A percentile compares a stretch with the other conserved stretches of the same genome.
Evolutionary conservation across 2,113 vertebrate species (phyloP).

Genomic region (Cyprinodon brontotheroides): DNA sequence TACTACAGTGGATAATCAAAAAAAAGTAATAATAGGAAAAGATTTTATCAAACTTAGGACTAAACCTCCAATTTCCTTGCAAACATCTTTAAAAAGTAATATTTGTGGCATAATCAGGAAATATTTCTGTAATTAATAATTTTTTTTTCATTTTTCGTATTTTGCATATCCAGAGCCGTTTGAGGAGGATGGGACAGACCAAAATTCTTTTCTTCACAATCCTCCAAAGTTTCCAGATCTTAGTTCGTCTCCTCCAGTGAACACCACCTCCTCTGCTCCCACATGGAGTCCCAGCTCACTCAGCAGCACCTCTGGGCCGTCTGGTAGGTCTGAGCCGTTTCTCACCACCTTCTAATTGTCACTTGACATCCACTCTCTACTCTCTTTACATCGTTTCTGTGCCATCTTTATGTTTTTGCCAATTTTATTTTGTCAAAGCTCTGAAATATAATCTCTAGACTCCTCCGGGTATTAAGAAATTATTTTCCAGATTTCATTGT

Average conservation of each 20-base stretch:
- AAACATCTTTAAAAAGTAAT: too few species aligned
- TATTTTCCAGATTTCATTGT: constrained; percentile 21
- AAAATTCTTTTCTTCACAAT: constrained; percentile 36
- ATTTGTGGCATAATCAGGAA: too few species aligned
- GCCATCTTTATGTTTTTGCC: constrained; percentile 33
- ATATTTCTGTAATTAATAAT: not conserved
- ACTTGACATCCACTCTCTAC: constrained; percentile 26
- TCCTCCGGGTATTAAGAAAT: constrained; percentile 16
- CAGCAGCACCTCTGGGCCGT: constrained; percentile 48
- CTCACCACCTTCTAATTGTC: not conserved
- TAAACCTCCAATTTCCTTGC: too few species aligned
- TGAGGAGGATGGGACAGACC: constrained; percentile 40
- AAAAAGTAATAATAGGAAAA: too few species aligned
- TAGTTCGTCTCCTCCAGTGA: constrained; percentile 41
- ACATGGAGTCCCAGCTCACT: constrained; percentile 39
- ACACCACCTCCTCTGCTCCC: constrained; percentile 52
- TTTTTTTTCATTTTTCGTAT: constrained; percentile 5
- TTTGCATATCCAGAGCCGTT: constrained; percentile 64
- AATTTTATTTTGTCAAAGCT: constrained; percentile 25
- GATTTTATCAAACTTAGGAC: too few species aligned
- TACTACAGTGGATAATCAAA: too few species aligned
- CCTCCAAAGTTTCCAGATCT: constrained; percentile 41
- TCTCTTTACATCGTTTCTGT: not conserved
- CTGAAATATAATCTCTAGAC: constrained; percentile 18
- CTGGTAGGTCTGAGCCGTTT: constrained; percentile 66